Conservation (phyloP, 2,113 vertebrate species). For the Xiphophorus couchianus region DNA sequence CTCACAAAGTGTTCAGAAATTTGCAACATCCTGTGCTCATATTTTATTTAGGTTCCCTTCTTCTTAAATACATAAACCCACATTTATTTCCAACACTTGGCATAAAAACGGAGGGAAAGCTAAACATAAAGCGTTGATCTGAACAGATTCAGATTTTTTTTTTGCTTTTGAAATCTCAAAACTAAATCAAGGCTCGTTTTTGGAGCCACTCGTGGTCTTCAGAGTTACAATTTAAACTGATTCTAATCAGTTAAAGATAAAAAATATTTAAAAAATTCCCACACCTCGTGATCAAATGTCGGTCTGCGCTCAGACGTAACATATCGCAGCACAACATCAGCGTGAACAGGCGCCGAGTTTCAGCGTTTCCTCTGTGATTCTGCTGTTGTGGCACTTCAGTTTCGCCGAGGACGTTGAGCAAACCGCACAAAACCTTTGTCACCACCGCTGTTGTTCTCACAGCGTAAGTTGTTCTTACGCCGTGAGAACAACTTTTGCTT, state of each 20-base stretch:
- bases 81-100: too few species aligned
- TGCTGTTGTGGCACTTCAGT: background rate
- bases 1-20: background rate
- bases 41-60: too few species aligned
- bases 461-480: background rate
- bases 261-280: background rate
- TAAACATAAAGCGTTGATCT: background rate
- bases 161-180: background rate
- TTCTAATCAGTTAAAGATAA: background rate
- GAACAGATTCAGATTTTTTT: background rate
- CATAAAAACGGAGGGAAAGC: too few species aligned
- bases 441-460: constrained; percentile 10
- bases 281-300: background rate
- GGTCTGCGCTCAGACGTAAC: constrained; percentile 2
- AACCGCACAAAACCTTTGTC: constrained; percentile 27
- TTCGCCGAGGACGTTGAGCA: constrained; percentile 8
- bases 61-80: too few species aligned
- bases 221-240: background rate
- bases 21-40: too few species aligned
- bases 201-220: too few species aligned
- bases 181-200: background rate
- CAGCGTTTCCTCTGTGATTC: background rate
- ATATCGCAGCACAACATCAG: constrained; percentile 14
- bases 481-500: constrained; percentile 36
- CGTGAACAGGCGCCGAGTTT: constrained; percentile 25